Evolutionary conservation across 2,113 vertebrate species (phyloP), one percentile per base, ranked within the genome.

Genomic region (Rhea americana): DNA sequence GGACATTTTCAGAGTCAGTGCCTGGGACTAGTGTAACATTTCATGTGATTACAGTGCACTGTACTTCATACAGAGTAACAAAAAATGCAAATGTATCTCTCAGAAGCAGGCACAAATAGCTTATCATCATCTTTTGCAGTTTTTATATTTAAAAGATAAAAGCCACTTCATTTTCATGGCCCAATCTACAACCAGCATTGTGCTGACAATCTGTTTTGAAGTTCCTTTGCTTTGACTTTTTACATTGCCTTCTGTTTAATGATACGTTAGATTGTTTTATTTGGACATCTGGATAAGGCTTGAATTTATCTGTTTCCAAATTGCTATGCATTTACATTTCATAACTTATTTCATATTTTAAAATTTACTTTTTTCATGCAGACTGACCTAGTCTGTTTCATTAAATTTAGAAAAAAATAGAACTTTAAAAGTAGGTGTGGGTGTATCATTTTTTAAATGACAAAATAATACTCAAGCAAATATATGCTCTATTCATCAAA

Each of bases 391-490:
- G 48, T 25, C 24, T 75, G 66, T 63, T 84, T 35, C 35, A 78
- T 51, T 87, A 67, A 71, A 83, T 47, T 43, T 50, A 32, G 11
- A 65, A 26, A 79, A 77, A 76, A 51, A 1, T 80, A 37, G 30
- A 80, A 72, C n/a, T 67, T 82, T 78, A 79, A 88, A 93, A 91
- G 68, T 78, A 82, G 13, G 82, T 37, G 37, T 32, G 48, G 32
- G 37, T 78, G 39, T 24, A 37, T 86, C 77, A 65, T 72, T 91
- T 74, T 78, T 25, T 73, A 93, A 89, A 74, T 74, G 0, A 87
- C 55, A 78, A 91, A 81, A 53, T 51, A 41, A 13, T 61, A 11
- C n/a, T 83, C 28, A 90, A 96, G 47, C 28, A 73, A 96, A 65
- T 74, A 25, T 85, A 22, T 61, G 47, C 85, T 91, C 92, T 89